phyloP scores from a whole-genome alignment of 2,113 vertebrate species.

The Mormoops blainvillei region DNA sequence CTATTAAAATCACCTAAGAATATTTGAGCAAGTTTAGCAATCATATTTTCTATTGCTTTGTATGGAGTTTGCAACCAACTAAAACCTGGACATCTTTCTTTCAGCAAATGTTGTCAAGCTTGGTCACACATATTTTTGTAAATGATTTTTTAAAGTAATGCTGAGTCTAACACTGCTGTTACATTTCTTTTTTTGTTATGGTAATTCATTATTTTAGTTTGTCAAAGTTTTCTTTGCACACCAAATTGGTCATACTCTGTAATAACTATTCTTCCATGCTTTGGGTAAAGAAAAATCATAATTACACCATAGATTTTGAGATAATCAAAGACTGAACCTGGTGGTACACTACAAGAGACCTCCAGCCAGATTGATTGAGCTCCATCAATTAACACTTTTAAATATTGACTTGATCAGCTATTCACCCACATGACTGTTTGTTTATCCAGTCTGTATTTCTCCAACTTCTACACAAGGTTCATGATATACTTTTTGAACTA shows the following conservation, averaged over 20 bases:
- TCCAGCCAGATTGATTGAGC: neutral
- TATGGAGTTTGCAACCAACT: neutral
- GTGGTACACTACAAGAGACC: neutral
- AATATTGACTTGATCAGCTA: neutral
- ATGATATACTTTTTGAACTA: neutral
- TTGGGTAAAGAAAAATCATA: neutral
- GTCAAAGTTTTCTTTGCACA: neutral
- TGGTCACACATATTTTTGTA: neutral
- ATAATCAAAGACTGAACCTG: neutral
- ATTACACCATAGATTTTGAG: neutral
- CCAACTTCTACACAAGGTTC: neutral
- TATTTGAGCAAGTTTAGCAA: too few species aligned
- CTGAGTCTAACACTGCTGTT: neutral
- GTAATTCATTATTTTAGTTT: conserved; percentile 33
- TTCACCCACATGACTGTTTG: neutral
- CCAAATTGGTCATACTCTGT: neutral
- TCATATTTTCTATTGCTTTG: neutral
- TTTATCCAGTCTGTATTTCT: neutral
- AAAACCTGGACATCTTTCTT: neutral
- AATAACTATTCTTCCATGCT: neutral
- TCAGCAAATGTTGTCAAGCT: neutral
- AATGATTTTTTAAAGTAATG: neutral
- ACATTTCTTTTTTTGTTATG: neutral
- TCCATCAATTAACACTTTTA: neutral
- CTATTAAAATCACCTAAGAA: neutral